phyloP scores from a whole-genome alignment of 2,888 invertebrate species.

The Cerastis leucographa region DNA sequence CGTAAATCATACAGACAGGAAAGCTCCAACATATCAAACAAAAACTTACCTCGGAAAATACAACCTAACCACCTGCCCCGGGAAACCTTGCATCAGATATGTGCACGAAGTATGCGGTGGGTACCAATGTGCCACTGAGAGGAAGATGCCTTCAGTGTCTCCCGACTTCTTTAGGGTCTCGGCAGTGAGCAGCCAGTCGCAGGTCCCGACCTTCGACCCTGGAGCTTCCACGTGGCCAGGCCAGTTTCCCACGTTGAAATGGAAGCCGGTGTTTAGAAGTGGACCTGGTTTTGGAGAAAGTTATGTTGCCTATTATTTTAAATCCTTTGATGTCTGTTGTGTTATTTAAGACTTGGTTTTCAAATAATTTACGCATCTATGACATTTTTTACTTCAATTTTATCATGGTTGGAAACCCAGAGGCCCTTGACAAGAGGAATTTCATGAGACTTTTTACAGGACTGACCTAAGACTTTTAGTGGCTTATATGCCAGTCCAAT shows the following conservation, averaged over 20 bases:
- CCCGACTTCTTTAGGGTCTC: slow-evolving; percentile 94
- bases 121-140: slow-evolving; percentile 98
- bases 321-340: no score
- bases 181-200: slow-evolving; percentile 96
- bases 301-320: no score
- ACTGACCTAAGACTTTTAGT: neutral
- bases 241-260: slow-evolving; percentile 98
- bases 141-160: slow-evolving; percentile 96
- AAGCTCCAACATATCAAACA: neutral
- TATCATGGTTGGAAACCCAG: no score
- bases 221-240: slow-evolving; percentile 97
- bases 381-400: no score
- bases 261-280: slow-evolving; percentile 97
- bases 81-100: slow-evolving; percentile 96
- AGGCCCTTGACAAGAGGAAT: neutral
- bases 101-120: slow-evolving; percentile 98
- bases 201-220: slow-evolving; percentile 96
- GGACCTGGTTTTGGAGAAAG: slow-evolving; percentile 91
- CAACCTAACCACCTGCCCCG: slow-evolving; percentile 96
- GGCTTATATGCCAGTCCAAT: neutral
- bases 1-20: neutral
- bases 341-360: no score
- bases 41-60: slow-evolving; percentile 95
- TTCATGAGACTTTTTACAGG: neutral
- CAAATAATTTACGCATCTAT: neutral